Evolutionary conservation across 2,888 invertebrate species (phyloP).

Genomic region (Himalopsyche kuldschensis): DNA sequence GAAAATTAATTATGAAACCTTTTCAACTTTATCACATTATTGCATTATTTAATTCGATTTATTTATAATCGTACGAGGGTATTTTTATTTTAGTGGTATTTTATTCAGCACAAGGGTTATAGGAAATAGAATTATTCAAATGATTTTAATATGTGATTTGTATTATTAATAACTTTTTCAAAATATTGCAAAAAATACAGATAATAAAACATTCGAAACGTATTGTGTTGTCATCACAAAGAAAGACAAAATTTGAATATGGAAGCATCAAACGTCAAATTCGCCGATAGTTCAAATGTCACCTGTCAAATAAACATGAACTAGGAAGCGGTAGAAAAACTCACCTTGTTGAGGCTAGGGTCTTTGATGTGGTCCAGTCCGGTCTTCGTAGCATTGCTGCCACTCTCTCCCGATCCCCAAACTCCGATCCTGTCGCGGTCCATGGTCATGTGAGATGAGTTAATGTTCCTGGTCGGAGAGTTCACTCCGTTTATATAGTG

Average conservation of each 20-base stretch:
- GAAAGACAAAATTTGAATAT: not conserved
- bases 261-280: not conserved
- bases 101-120: too few relatives aligned
- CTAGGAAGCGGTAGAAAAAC: conserved; percentile 22
- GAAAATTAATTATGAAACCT: too few relatives aligned
- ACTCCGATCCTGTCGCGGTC: conserved; percentile 67
- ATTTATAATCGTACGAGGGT: too few relatives aligned
- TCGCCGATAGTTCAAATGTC: not conserved
- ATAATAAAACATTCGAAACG: too few relatives aligned
- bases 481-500: conserved; percentile 11
- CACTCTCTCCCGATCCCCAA: conserved; percentile 59
- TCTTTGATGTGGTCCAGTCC: conserved; percentile 70
- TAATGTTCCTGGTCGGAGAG: conserved; percentile 47
- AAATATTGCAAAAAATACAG: too few relatives aligned
- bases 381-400: conserved; percentile 58
- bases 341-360: conserved; percentile 73
- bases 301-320: conserved; percentile 33
- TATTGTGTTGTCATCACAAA: not conserved
- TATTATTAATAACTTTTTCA: too few relatives aligned
- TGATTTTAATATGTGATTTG: too few relatives aligned
- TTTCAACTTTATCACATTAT: too few relatives aligned
- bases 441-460: conserved; percentile 47
- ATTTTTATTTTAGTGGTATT: too few relatives aligned
- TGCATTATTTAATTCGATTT: too few relatives aligned
- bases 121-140: too few relatives aligned